Conservation (phyloP, 2,888 invertebrate species). For the Rhyacophila evoluta region DNA sequence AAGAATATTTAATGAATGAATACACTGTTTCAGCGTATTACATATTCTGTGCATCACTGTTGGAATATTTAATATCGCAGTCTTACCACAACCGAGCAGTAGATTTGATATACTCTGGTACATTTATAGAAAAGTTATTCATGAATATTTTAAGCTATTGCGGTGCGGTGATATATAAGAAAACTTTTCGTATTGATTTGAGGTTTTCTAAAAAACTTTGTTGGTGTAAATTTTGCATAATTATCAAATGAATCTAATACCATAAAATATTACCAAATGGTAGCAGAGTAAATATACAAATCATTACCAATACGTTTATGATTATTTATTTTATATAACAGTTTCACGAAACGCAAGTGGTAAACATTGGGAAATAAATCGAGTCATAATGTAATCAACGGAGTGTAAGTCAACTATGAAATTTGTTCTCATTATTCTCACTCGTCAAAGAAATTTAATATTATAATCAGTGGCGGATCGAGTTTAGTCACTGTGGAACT, state of each 20-base stretch:
- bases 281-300: not conserved
- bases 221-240: not conserved
- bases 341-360: not conserved
- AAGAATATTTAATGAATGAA: too few relatives aligned
- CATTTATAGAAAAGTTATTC: too few relatives aligned
- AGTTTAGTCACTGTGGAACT: too few relatives aligned
- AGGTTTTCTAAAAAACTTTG: not conserved
- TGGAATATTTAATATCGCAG: too few relatives aligned
- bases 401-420: not conserved
- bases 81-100: too few relatives aligned
- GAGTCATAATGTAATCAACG: not conserved
- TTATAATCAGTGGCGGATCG: too few relatives aligned
- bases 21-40: too few relatives aligned
- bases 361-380: not conserved
- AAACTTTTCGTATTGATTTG: too few relatives aligned
- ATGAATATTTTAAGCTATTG: too few relatives aligned
- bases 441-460: not conserved
- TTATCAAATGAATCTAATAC: not conserved
- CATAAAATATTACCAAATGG: not conserved
- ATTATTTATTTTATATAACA: not conserved
- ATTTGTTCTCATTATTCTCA: not conserved
- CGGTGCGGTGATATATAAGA: too few relatives aligned
- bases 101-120: too few relatives aligned
- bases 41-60: too few relatives aligned
- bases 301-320: not conserved